Base-by-base conservation (phyloP, 2,888 invertebrate genomes). In the Yponomeuta cagnagella region DNA sequence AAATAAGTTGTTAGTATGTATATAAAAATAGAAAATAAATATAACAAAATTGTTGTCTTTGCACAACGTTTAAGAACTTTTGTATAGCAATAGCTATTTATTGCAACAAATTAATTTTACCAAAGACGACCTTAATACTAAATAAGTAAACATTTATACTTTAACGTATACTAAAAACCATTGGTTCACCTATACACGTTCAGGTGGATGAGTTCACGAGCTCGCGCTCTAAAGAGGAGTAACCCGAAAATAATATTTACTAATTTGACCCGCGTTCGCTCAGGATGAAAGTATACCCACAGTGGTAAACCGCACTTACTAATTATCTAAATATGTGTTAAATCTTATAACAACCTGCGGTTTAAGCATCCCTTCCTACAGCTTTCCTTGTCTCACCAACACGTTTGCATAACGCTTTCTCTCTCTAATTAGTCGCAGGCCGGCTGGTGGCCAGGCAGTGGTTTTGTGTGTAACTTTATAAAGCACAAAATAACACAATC, bases 291-390 rank as follows among this genome's bases (percentile, higher is more conserved):
- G 52, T 70, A 64, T 79, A 85, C 88, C 87, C 80, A 58, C 87
- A 76, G 79, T 81, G 90, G 88, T 86, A 86, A 87, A 91, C 91
- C 91, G 83, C 90, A 89, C 86, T 87, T 83, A 88, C 85, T 90
- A 90, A 91, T 90, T 90, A 89, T 86, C 87, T 85, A 87, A 89
- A 86, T 90, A 87, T 89, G 90, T 89, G 91, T 90, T 90, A 90
- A 90, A 87, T 89, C 89, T 86, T 84, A 80, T 88, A 87, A 88
- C 88, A 90, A 88, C 86, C 85, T 90, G 92, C 85, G 91, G 92
- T 89, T 78, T 76, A 81, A 81, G 80, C 84, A 83, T 84, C 88
- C 89, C 88, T 84, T 78, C 74, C 70, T 73, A 48, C 31, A 71
- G 70, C 75, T 75, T 73, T 85, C 84, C 84, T 87, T 76, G 83